These are phyloP conservation scores for Cybosia mesomella DNA, from an alignment of 2,888 invertebrate genomes.

Conservation along the genomic window DNA sequence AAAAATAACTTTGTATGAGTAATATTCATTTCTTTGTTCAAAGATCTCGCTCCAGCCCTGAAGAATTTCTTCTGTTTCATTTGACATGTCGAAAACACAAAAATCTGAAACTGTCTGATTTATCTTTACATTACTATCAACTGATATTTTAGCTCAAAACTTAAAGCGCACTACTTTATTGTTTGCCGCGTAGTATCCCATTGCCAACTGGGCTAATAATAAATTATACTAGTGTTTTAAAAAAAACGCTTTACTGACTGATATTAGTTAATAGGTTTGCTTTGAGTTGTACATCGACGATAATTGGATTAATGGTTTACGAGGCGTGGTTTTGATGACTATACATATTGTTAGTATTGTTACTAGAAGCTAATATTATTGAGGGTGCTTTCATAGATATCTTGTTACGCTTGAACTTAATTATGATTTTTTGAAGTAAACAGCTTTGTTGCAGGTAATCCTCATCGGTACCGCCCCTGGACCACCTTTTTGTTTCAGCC, in stretches of 20 bases:
- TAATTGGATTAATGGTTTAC: neutral
- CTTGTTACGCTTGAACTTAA: neutral
- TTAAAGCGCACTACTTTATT: neutral
- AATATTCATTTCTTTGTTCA: constrained; percentile 22
- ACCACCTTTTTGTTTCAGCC: no score
- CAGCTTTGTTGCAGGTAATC: neutral
- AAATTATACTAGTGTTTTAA: neutral
- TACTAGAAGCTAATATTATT: neutral
- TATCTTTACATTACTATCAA: neutral
- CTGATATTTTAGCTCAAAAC: neutral
- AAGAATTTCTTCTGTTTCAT: constrained; percentile 18
- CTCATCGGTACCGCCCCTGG: no score
- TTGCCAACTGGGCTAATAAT: neutral
- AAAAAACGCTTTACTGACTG: neutral
- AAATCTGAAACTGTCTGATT: neutral
- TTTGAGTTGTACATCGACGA: neutral
- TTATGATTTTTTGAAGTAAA: neutral
- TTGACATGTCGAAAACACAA: constrained; percentile 25
- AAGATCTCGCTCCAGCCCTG: constrained; percentile 32
- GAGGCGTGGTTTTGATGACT: neutral
- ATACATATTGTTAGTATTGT: neutral
- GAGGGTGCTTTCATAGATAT: neutral
- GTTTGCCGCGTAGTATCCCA: neutral
- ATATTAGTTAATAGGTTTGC: neutral
- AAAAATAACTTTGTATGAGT: constrained; percentile 35